Conservation (phyloP, 1,140 invertebrate species). For the Neodiprion fabricii region DNA sequence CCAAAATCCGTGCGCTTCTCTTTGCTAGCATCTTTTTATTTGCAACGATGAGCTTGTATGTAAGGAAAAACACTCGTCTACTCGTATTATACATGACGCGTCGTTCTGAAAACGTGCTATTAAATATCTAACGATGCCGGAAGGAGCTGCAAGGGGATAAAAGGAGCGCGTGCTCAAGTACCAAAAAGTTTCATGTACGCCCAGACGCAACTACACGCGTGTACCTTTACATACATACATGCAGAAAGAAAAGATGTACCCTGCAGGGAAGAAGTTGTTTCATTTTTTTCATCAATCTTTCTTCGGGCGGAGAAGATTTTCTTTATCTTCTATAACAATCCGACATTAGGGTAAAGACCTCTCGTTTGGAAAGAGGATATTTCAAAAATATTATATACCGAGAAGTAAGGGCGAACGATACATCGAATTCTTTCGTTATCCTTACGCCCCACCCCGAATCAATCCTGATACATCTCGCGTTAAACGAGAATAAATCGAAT, state of each 20-base stretch:
- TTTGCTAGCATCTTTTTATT: no score
- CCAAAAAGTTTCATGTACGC: conserved; percentile 35
- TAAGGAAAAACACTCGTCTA: no score
- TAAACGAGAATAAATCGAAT: background rate
- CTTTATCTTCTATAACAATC: background rate
- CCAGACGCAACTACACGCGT: conserved; percentile 49
- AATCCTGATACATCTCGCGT: background rate
- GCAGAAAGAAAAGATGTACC: conserved; percentile 42
- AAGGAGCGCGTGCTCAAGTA: conserved; percentile 54
- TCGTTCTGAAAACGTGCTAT: background rate
- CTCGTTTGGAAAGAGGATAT: no score
- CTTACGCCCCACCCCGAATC: background rate
- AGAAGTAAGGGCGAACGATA: no score
- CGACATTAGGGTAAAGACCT: no score
- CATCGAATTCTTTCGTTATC: background rate
- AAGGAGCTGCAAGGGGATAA: conserved; percentile 31
- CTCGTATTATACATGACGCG: no score
- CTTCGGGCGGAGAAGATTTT: background rate
- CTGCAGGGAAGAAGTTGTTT: conserved; percentile 35
- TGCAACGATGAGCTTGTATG: no score
- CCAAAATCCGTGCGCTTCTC: no score
- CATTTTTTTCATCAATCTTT: background rate
- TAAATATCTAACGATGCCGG: conserved; percentile 11
- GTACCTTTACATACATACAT: conserved; percentile 28
- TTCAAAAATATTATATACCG: no score